Evolutionary conservation across 2,113 vertebrate species (phyloP).

Genomic region (Callipepla squamata): DNA sequence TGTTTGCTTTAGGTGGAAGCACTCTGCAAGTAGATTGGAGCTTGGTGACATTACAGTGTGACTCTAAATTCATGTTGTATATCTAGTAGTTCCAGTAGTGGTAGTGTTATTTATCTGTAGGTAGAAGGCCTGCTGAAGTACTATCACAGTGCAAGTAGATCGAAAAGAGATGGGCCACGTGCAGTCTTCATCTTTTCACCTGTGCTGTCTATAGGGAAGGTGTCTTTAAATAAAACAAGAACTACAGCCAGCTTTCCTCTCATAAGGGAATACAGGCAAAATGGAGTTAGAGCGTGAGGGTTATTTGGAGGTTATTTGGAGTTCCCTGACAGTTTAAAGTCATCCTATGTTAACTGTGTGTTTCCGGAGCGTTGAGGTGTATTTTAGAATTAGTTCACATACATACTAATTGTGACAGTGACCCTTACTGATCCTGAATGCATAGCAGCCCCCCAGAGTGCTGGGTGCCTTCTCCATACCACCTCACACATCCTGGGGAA

Average conservation of each 20-base stretch:
- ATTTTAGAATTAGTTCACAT: neutral
- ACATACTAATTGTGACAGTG: neutral
- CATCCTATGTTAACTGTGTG: neutral
- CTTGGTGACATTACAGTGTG: accelerated
- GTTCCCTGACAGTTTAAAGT: neutral
- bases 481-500: neutral
- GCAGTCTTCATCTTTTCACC: neutral
- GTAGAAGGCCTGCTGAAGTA: neutral
- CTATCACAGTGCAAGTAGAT: neutral
- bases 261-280: neutral
- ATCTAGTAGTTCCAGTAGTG: neutral
- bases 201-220: neutral
- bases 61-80: accelerated
- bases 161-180: neutral
- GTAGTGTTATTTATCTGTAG: accelerated
- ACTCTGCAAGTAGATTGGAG: neutral
- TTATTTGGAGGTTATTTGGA: neutral
- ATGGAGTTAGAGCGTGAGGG: neutral
- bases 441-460: neutral
- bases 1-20: neutral
- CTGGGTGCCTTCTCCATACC: neutral
- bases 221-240: neutral
- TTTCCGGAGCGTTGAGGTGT: neutral
- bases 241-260: neutral
- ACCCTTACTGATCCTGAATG: neutral